Evolutionary conservation across 1,140 invertebrate species (phyloP), one percentile per base, ranked within the genome.

Genomic region (Aradophagus sp.): DNA sequence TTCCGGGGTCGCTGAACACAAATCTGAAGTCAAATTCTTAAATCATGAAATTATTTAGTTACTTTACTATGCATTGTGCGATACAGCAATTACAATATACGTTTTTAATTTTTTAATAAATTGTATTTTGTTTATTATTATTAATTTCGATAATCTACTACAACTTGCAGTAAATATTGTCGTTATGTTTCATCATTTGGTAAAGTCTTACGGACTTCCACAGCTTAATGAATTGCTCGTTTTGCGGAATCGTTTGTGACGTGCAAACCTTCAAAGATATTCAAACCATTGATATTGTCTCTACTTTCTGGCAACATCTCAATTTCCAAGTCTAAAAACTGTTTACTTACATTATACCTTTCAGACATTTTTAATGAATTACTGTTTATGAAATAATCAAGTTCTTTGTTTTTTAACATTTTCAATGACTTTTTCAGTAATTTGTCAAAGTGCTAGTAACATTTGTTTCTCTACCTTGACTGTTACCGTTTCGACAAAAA

Each of bases 211-310:
- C 48, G 31, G 11, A 50, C 32, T 16, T 50, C 44, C 32, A 50
- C 2, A 27, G 56, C 41, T 12, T 50, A 50, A 11, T 61, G 42
- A 10, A 61, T 34, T 31, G 14, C 13, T 61, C 26, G 4, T 39
- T 61, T 44, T 15, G 56, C 8, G n/a, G 12, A 16, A 17, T 53
- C 59, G 14, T 63, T 52, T 8, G 44, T 48, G 0, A 53, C 47
- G 7, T 45, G 27, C 16, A 47, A 55, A 2, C 36, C 20, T 35
- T 15, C 19, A 19, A 20, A 42, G 15, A 41, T 16, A 11, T 26
- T 52, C 34, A 31, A 42, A 12, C 16, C 47, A 34, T 52, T 41
- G 14, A 27, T 5, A 31, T 34, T 53, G 45, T 31, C 19, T 16
- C 44, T 13, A 55, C 36, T 44, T 41, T 63, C 29, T 3, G 16